Percentiles rank a stretch among this genome's conserved stretches.
phyloP scores from a whole-genome alignment of 2,888 invertebrate genomes.

The Crocallis elinguaria region DNA sequence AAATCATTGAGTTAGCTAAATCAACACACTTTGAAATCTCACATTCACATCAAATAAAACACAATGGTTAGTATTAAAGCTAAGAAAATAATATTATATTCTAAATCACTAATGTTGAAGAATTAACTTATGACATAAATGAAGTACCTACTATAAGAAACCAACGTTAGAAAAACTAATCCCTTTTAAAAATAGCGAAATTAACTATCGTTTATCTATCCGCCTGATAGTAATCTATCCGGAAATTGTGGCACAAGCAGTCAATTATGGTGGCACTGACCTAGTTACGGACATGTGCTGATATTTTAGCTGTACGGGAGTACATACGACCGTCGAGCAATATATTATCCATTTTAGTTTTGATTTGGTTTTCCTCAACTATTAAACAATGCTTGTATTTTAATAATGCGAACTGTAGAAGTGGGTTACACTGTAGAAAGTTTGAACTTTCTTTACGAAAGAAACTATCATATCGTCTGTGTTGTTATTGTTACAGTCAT shows the following conservation, averaged over 20 bases:
- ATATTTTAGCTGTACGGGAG: conserved; percentile 25
- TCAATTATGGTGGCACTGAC: conserved; percentile 28
- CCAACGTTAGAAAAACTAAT: too few species aligned
- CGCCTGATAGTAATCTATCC: conserved; percentile 11
- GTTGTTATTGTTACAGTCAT: background rate
- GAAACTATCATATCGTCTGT: background rate
- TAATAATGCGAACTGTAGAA: background rate
- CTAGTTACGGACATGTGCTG: conserved; percentile 24
- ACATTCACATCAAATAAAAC: too few species aligned
- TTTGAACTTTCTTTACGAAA: background rate
- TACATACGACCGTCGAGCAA: background rate
- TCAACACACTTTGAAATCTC: too few species aligned
- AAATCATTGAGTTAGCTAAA: too few species aligned
- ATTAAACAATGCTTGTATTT: background rate
- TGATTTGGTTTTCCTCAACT: background rate
- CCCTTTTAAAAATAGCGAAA: background rate
- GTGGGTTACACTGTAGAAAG: background rate
- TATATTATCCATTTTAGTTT: background rate
- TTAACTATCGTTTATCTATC: conserved; percentile 1
- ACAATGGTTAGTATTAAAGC: too few species aligned
- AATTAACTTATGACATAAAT: too few species aligned
- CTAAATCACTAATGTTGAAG: too few species aligned
- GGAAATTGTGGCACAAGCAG: conserved; percentile 8
- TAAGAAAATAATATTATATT: too few species aligned
- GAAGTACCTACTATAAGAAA: too few species aligned